These are phyloP conservation scores for Leucophenga varia DNA, from an alignment of 1,140 invertebrate genomes.

Conservation along the genomic window DNA sequence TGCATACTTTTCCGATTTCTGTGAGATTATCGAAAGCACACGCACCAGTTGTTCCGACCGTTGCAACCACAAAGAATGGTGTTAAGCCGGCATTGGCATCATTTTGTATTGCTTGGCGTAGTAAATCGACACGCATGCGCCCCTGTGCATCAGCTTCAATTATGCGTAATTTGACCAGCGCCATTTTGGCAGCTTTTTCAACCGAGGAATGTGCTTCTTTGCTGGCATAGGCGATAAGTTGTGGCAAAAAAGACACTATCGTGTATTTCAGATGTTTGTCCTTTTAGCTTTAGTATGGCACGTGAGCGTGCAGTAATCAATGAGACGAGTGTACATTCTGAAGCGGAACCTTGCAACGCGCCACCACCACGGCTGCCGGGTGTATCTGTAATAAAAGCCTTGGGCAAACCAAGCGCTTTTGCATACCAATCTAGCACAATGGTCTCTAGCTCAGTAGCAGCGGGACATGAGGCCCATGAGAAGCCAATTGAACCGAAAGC, in stretches of 20 bases:
- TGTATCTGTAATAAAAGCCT: conserved; percentile 60
- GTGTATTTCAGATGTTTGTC: conserved; percentile 50
- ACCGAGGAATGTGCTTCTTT: conserved; percentile 89
- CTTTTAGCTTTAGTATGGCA: conserved; percentile 68
- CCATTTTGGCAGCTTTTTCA: conserved; percentile 92
- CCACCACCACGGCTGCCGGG: conserved; percentile 69
- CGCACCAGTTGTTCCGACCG: conserved; percentile 78
- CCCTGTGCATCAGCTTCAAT: conserved; percentile 84
- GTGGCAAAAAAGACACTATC: conserved; percentile 78
- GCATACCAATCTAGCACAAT: conserved; percentile 71
- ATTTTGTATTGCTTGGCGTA: conserved; percentile 72
- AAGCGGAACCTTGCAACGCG: conserved; percentile 80
- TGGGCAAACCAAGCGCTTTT: conserved; percentile 62
- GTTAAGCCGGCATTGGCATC: conserved; percentile 77
- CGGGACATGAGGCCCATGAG: conserved; percentile 88
- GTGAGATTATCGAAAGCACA: conserved; percentile 81
- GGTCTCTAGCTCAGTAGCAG: conserved; percentile 81
- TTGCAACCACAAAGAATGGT: conserved; percentile 84
- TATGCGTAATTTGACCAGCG: conserved; percentile 83
- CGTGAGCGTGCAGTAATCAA: conserved; percentile 77
- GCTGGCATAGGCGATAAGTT: conserved; percentile 80
- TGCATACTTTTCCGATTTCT: conserved; percentile 80
- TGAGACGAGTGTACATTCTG: conserved; percentile 83
- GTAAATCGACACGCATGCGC: conserved; percentile 71
- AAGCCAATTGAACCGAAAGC: conserved; percentile 93